These are phyloP conservation scores for Nemapogon koenigi DNA, from an alignment of 2,888 invertebrate species.

Conservation along the genomic window DNA sequence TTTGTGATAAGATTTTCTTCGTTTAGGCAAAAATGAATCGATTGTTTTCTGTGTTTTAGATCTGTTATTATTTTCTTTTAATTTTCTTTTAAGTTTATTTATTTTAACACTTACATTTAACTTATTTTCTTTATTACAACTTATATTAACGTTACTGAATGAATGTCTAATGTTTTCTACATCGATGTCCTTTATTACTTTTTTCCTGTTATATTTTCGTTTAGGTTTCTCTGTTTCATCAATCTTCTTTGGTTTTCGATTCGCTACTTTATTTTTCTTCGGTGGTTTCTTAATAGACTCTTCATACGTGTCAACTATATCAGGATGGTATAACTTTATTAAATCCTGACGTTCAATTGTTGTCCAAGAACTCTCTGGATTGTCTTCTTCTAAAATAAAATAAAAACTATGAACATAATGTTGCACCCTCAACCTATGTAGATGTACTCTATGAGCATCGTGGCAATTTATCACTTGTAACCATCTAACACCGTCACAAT, in stretches of 20 bases:
- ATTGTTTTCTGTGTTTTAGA: conserved; percentile 40
- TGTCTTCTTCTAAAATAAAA: conserved; percentile 38
- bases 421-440: too few species aligned
- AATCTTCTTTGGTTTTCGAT: conserved; percentile 29
- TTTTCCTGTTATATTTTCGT: conserved; percentile 42
- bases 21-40: conserved; percentile 44
- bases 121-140: conserved; percentile 27
- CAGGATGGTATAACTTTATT: conserved; percentile 68
- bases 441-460: too few species aligned
- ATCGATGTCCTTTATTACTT: conserved; percentile 15
- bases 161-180: conserved; percentile 25
- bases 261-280: conserved; percentile 42
- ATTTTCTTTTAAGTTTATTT: conserved; percentile 46
- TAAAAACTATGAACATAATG: too few species aligned
- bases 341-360: conserved; percentile 74
- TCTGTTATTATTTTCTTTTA: conserved; percentile 27
- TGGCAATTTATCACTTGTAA: too few species aligned
- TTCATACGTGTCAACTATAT: conserved; percentile 65
- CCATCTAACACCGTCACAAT: not conserved
- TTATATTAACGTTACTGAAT: conserved; percentile 26
- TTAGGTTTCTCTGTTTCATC: conserved; percentile 30
- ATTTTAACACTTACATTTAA: conserved; percentile 40
- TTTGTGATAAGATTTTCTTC: conserved; percentile 27
- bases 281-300: conserved; percentile 59
- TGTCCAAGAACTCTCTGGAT: conserved; percentile 61